phyloP scores from a whole-genome alignment of 2,113 vertebrate genomes.

The Tor tambroides region DNA sequence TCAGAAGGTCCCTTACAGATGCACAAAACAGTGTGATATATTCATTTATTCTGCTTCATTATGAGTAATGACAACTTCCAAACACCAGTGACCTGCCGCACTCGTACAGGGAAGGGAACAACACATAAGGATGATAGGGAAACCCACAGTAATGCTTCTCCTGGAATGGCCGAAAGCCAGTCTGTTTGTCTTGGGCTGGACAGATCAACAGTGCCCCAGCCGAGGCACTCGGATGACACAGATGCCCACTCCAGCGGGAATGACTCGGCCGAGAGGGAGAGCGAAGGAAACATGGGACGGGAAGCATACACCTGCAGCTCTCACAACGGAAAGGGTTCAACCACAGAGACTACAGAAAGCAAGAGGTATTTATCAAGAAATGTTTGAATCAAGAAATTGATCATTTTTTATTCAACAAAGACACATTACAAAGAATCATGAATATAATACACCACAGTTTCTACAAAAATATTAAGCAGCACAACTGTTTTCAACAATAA shows the following conservation, averaged over 20 bases:
- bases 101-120: conserved; percentile 51
- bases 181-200: conserved; percentile 55
- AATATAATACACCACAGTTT: too few species aligned
- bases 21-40: background rate
- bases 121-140: conserved; percentile 49
- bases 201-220: conserved; percentile 40
- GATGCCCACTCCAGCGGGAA: conserved; percentile 85
- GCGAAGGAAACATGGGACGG: conserved; percentile 66
- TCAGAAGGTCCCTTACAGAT: background rate
- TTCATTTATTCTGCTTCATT: conserved; percentile 47
- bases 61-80: conserved; percentile 77
- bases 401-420: too few species aligned
- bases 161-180: background rate
- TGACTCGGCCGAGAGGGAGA: conserved; percentile 81
- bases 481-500: too few species aligned
- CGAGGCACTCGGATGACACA: conserved; percentile 77
- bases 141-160: conserved; percentile 5
- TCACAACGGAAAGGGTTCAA: conserved; percentile 83
- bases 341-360: conserved; percentile 83
- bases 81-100: conserved; percentile 62
- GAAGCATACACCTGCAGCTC: conserved; percentile 72
- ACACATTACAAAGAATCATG: background rate
- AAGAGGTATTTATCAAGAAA: conserved; percentile 60
- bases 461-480: too few species aligned
- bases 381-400: too few species aligned